Evolutionary conservation across 2,888 invertebrate genomes (phyloP).

Genomic region (Tetrapedia diversipes): DNA sequence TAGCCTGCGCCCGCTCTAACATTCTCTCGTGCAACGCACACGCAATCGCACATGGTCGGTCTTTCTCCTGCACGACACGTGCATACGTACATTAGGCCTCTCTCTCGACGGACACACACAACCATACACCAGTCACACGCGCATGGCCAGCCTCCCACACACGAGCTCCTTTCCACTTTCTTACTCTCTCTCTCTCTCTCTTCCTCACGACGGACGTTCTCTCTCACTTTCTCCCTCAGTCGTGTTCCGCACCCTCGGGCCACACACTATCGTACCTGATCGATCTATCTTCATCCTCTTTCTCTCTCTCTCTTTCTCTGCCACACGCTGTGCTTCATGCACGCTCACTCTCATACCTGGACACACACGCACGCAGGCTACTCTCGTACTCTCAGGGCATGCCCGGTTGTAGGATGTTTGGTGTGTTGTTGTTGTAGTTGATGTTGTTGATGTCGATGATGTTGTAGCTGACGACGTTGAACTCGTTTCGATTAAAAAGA

Average conservation of each 20-base stretch:
- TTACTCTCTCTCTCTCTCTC: slow-evolving; percentile 17
- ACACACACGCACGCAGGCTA: slow-evolving; percentile 72
- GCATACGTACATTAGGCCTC: slow-evolving; percentile 14
- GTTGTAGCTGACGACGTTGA: slow-evolving; percentile 28
- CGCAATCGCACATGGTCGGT: slow-evolving; percentile 33
- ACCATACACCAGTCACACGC: slow-evolving; percentile 6
- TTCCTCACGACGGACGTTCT: slow-evolving; percentile 2
- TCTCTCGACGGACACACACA: slow-evolving; percentile 1
- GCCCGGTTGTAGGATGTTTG: slow-evolving; percentile 82
- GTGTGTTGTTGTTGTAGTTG: slow-evolving; percentile 71
- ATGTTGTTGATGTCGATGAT: slow-evolving; percentile 54
- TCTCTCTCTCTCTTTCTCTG: slow-evolving; percentile 23
- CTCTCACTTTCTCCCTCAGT: slow-evolving; percentile 43
- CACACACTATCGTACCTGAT: slow-evolving; percentile 49
- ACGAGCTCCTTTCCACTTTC: slow-evolving; percentile 32
- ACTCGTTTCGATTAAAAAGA: slow-evolving; percentile 10
- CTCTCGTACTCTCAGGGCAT: slow-evolving; percentile 83
- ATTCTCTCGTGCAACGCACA: slow-evolving; percentile 20
- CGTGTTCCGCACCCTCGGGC: slow-evolving; percentile 57
- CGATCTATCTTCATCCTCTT: slow-evolving; percentile 44
- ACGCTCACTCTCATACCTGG: slow-evolving; percentile 52
- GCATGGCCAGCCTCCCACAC: slow-evolving; percentile 17
- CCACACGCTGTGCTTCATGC: slow-evolving; percentile 45
- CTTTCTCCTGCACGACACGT: slow-evolving; percentile 13
- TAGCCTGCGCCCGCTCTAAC: not conserved